Conservation (phyloP, 2,113 vertebrate species). For the Eptesicus fuscus region DNA sequence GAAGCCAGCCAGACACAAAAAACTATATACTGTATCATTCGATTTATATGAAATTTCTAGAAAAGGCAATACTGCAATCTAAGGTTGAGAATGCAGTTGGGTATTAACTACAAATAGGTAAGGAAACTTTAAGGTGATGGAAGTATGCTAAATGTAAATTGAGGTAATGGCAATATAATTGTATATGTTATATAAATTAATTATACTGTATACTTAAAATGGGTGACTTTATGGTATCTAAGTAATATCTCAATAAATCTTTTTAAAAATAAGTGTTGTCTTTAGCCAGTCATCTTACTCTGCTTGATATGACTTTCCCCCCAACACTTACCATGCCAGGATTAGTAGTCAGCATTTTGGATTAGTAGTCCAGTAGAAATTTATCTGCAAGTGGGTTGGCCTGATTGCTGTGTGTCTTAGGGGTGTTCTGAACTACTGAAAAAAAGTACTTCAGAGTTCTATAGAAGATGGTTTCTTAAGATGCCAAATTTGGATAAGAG, state of each 20-base stretch:
- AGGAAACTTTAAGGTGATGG: background rate
- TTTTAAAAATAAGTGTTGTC: background rate
- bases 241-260: background rate
- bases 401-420: background rate
- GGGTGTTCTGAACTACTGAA: background rate
- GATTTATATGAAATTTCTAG: background rate
- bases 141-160: background rate
- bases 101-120: background rate
- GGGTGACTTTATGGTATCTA: background rate
- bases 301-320: background rate
- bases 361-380: background rate
- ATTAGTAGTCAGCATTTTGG: background rate
- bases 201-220: background rate
- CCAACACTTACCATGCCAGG: background rate
- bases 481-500: background rate
- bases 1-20: background rate
- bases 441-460: background rate
- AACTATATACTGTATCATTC: background rate
- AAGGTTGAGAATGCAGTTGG: background rate
- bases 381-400: background rate
- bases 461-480: background rate
- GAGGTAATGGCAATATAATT: background rate
- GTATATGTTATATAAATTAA: background rate
- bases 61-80: background rate
- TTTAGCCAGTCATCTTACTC: background rate